Evolutionary conservation across 2,113 vertebrate species (phyloP), one percentile per base, ranked within the genome.

Genomic region (Pterocles gutturalis): DNA sequence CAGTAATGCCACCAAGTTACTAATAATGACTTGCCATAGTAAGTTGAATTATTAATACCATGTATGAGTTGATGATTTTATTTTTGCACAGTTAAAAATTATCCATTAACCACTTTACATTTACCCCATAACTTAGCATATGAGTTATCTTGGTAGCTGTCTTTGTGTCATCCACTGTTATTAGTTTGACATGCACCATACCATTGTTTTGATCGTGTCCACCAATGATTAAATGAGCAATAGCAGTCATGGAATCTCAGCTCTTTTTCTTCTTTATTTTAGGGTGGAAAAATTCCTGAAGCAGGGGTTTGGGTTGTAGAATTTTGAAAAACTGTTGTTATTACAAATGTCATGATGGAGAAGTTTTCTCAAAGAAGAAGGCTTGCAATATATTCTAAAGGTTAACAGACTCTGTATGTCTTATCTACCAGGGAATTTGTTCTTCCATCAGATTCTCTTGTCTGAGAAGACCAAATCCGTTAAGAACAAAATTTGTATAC

Each of bases 1-100:
- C 90, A 95, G 66, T 77, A 97, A 94, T 72, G 82, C 62, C 54
- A 46, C 69, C 78, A 90, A 96, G 83, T 97, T 96, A 64, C 33
- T 67, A 36, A 41, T 36, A 97, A 64, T 70, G 66, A 92, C 85
- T 97, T 97, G 90, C 70, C 53, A 13, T 81, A 78, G 49, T 75
- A 51, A 88, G 88, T 58, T 76, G 67, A 95, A 95, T 93, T 96
- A 91, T 93, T 96, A 96, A 92, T 82, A 84, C 80, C 7, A 3
- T 93, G 24, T 66, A 29, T 57, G 45, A 4, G 3, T 82, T 90
- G 48, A 36, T 17, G 3, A 3, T 49, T 61, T 54, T n/a, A 4
- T 13, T 69, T 90, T 89, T 75, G 48, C 38, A 33, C 24, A 15
- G 9, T 72, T 87, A 34, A 71, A 11, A 89, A 48, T 55, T 64